Percentiles rank a stretch among this genome's conserved stretches.
These are phyloP conservation scores for Leptopilina drosophilae DNA, from an alignment of 2,888 invertebrate genomes.

Conservation along the genomic window DNA sequence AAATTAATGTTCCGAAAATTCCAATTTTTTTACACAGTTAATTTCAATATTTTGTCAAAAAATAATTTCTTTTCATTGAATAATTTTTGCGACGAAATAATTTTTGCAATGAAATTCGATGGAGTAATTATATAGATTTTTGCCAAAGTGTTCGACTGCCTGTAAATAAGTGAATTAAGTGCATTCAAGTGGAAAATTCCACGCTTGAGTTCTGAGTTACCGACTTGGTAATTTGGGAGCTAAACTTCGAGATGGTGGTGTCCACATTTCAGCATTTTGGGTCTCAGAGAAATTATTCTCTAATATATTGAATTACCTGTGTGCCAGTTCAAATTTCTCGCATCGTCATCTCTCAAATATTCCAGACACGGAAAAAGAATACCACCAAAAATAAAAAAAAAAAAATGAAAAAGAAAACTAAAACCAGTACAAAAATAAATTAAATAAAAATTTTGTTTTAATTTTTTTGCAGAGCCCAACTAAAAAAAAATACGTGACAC, in stretches of 20 bases:
- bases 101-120: too few species aligned
- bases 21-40: too few species aligned
- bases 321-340: slow-evolving; percentile 15
- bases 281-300: not conserved
- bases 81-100: too few species aligned
- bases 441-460: not conserved
- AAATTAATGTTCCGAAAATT: too few species aligned
- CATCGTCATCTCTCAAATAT: not conserved
- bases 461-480: too few species aligned
- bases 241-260: slow-evolving; percentile 3
- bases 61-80: too few species aligned
- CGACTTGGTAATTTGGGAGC: slow-evolving; percentile 17
- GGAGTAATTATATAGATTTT: not conserved
- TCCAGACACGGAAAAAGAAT: not conserved
- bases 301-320: slow-evolving; percentile 23
- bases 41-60: too few species aligned
- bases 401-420: too few species aligned
- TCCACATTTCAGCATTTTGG: slow-evolving; percentile 9
- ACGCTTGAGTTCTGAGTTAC: slow-evolving; percentile 23
- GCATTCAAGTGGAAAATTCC: slow-evolving; percentile 1
- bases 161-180: slow-evolving; percentile 24
- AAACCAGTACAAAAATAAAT: not conserved
- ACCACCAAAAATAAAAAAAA: not conserved
- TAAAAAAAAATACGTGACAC: too few species aligned
- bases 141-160: not conserved